Base-by-base conservation (phyloP, 1,140 invertebrate species). In the Ptiloglossa arizonensis region DNA sequence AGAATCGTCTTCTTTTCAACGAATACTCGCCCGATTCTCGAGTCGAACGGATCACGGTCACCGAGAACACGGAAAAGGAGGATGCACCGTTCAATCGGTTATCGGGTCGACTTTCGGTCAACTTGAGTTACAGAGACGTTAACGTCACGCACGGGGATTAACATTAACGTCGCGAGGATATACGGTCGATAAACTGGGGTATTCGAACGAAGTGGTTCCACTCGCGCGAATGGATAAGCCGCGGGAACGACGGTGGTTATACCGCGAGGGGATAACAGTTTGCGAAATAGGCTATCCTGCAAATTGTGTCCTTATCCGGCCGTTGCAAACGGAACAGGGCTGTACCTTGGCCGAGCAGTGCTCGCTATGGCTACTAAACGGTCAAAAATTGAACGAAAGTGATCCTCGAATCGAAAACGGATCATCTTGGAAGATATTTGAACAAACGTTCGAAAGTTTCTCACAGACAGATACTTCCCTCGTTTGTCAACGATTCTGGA, bases 151-250 rank as follows among this genome's bases (percentile, higher is more conserved):
- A 5, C 8, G 29, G 15, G 50, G 50, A 68, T 68, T 56, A 69
- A 76, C 46, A 22, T 68, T 50, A 69, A 75, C 54, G 15, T 41
- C 4, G 15, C 17, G 5, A 11, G 15, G 63, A 68, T 59, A 66
- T 38, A 57, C n/a, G 17, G 22, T 27, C n/a, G 46, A 35, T 48
- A 68, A 46, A 48, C 5, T 24, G 29, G 0, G 27, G 15, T 24
- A 13, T 46, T 75, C 2, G 38, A 15, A 68, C 5, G 3, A 48
- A 57, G 52, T 38, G 35, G 50, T 35, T 27, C 22, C 15, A n/a
- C n/a, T n/a, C n/a, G n/a, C 9, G 5, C 11, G 4, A 6, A 15
- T 19, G 22, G 52, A 62, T 72, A 62, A 38, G 24, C 38, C 46
- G 17, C 32, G n/a, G 19, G 52, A 56, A 56, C 22, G 27, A 8